Conservation (phyloP, 2,113 vertebrate species). For the Neodon shergylaensis region DNA sequence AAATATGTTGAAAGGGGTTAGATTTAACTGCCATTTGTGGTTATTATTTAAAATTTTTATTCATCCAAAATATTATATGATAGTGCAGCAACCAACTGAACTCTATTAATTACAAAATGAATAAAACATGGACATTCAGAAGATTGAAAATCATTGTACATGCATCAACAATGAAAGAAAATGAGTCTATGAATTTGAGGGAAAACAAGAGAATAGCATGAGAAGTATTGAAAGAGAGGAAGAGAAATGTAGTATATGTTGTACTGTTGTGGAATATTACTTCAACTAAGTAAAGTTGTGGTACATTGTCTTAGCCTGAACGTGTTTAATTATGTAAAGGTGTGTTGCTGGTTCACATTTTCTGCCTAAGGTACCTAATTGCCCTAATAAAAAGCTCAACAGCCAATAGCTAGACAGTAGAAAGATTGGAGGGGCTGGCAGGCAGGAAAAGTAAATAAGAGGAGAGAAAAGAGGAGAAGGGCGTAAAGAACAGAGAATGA, state of each 20-base stretch:
- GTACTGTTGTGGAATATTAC: no score
- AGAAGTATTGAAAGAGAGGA: neutral
- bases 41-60: neutral
- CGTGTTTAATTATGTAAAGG: no score
- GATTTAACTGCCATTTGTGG: neutral
- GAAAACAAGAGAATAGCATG: neutral
- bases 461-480: no score
- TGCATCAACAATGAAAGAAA: neutral
- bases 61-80: neutral
- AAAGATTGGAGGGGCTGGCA: no score
- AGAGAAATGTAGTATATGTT: neutral
- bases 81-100: neutral
- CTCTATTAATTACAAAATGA: neutral
- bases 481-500: no score
- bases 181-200: neutral
- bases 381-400: no score
- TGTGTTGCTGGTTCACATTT: no score
- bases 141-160: neutral
- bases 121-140: neutral
- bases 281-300: no score
- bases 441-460: no score
- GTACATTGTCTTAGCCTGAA: no score
- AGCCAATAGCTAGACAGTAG: no score
- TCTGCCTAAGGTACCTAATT: no score
- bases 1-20: neutral